Evolutionary conservation across 2,888 invertebrate species (phyloP).

Genomic region (Apomyelois bistriatella): DNA sequence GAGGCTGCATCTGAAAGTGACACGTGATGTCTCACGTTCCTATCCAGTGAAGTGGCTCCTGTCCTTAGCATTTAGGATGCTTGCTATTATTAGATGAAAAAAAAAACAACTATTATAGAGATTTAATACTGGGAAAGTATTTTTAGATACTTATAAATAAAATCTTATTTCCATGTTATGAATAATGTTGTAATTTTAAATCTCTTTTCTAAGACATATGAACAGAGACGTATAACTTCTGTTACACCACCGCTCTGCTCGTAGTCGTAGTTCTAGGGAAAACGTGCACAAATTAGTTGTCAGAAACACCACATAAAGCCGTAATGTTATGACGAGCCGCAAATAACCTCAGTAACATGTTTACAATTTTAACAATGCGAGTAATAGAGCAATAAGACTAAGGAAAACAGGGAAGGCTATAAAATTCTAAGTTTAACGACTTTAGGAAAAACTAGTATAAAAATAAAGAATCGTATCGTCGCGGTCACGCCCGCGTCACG

Average conservation of each 20-base stretch:
- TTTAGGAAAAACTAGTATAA: slow-evolving; percentile 38
- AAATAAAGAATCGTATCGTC: slow-evolving; percentile 38
- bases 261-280: neutral
- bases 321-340: slow-evolving; percentile 9
- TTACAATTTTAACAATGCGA: slow-evolving; percentile 7
- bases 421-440: slow-evolving; percentile 28
- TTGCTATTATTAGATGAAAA: slow-evolving; percentile 1
- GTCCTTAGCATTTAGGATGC: slow-evolving; percentile 6
- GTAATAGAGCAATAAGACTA: slow-evolving; percentile 3
- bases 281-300: slow-evolving; percentile 1
- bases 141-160: too few relatives aligned
- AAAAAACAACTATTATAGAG: too few relatives aligned
- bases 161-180: too few relatives aligned
- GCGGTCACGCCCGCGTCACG: slow-evolving; percentile 35
- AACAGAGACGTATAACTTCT: too few relatives aligned
- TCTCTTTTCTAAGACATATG: too few relatives aligned
- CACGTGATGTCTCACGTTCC: slow-evolving; percentile 23
- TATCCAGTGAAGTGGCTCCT: slow-evolving; percentile 1
- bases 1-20: slow-evolving; percentile 26
- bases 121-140: too few relatives aligned
- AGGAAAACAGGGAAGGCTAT: slow-evolving; percentile 30
- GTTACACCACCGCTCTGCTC: neutral
- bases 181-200: too few relatives aligned
- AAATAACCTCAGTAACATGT: slow-evolving; percentile 6
- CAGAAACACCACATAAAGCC: slow-evolving; percentile 2